Conservation (phyloP, 2,113 vertebrate genomes). For the Oreochromis tanganicae region DNA sequence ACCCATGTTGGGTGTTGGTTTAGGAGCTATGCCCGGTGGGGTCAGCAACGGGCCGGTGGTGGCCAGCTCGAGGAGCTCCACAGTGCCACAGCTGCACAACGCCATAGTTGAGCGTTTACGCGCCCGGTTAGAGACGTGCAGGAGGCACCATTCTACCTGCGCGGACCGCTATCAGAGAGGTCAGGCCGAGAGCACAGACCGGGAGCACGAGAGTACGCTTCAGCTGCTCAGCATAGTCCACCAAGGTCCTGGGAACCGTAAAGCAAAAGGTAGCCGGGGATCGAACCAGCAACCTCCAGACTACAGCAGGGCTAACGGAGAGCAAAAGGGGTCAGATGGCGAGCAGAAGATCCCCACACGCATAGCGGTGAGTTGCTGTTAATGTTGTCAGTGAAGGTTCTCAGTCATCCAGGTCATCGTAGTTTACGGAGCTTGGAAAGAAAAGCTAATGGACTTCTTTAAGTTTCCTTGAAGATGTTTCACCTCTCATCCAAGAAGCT, state of each 20-base stretch:
- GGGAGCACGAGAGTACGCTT: slow-evolving; percentile 86
- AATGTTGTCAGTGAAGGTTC: background rate
- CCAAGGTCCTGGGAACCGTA: slow-evolving; percentile 81
- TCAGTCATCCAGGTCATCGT: background rate
- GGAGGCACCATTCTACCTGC: slow-evolving; percentile 91
- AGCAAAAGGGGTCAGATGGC: slow-evolving; percentile 68
- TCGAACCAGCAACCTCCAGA: slow-evolving; percentile 68
- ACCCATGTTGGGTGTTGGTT: slow-evolving; percentile 73
- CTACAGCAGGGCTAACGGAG: slow-evolving; percentile 75
- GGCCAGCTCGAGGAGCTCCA: slow-evolving; percentile 74
- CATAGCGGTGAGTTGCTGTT: slow-evolving; percentile 82
- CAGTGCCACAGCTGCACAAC: slow-evolving; percentile 84
- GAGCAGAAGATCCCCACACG: slow-evolving; percentile 83
- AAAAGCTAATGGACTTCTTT: background rate
- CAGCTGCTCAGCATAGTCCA: slow-evolving; percentile 89
- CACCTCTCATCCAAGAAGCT: background rate
- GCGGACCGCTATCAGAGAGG: slow-evolving; percentile 87
- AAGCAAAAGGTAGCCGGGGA: slow-evolving; percentile 76
- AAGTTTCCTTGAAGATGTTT: background rate
- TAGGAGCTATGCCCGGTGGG: slow-evolving; percentile 71
- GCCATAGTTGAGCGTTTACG: slow-evolving; percentile 92
- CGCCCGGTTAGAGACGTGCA: slow-evolving; percentile 89
- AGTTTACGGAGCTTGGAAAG: background rate
- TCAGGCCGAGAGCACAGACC: slow-evolving; percentile 83
- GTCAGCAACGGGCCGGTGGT: slow-evolving; percentile 61